Evolutionary conservation across 2,888 invertebrate species (phyloP), one percentile per base, ranked within the genome.

Genomic region (Noctua janthe): DNA sequence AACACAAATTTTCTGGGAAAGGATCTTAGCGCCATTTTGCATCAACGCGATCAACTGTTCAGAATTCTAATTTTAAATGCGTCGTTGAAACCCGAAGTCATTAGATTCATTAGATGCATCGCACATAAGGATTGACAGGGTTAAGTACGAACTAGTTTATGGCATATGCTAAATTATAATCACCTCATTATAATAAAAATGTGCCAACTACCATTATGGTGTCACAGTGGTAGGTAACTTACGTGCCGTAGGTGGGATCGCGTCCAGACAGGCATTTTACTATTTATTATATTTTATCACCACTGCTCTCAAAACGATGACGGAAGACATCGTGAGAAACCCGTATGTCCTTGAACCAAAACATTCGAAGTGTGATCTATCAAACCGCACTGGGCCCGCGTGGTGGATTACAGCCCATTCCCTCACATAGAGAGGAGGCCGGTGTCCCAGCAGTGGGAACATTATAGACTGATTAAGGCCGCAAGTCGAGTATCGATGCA

Each of bases 31-130:
- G 69, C 72, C 70, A 70, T 82, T 85, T 82, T 78, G 64, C 23
- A 23, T 56, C 2, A 1, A 56, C 47, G 43, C 54, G 62, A 64
- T 74, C 23, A 76, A 71, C 54, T 49, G 66, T 74, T 35, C 51
- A 66, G 83, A 78, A 85, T 85, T 86, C 73, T 78, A 84, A 82
- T 82, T 86, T 82, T 78, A 78, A 86, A 76, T 76, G 75, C 75
- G 72, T 59, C 43, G 74, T 85, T 69, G 51, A 59, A 54, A 43
- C 4, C 54, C 15, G 35, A 66, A 70, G 64, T 73, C 66, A 70
- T 83, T 72, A 69, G 3, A 73, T 71, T 74, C 49, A 85, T 74
- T 62, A 15, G 35, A 85, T 74, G 76, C 76, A 85, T 43, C 15
- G 71, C 69, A 47, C 49, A 1, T 74, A 75, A 1, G 74, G 51